Evolutionary conservation across 2,113 vertebrate genomes (phyloP).

Genomic region (Polypterus bichir): DNA sequence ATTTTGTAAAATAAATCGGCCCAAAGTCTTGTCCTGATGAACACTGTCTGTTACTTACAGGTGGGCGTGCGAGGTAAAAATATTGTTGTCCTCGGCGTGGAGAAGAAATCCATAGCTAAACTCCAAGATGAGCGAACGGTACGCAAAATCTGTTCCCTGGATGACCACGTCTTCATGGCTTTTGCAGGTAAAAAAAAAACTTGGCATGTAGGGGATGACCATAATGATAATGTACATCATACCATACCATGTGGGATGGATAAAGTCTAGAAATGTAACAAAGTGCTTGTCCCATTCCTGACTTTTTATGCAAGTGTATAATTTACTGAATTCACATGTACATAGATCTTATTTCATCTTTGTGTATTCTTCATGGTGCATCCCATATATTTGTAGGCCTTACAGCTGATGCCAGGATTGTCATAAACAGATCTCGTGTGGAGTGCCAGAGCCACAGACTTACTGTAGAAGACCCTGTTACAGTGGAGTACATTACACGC

Average conservation of each 20-base stretch:
- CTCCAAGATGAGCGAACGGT: slow-evolving; percentile 76
- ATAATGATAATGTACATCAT: too few species aligned
- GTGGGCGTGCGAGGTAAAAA: slow-evolving; percentile 70
- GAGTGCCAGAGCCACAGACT: slow-evolving; percentile 78
- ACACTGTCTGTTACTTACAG: slow-evolving; percentile 25
- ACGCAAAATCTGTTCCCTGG: slow-evolving; percentile 70
- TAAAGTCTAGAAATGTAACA: too few species aligned
- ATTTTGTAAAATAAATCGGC: not conserved
- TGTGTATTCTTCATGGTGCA: too few species aligned
- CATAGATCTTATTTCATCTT: too few species aligned
- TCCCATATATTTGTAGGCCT: slow-evolving; percentile 38
- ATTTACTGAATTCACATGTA: too few species aligned
- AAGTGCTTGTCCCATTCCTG: too few species aligned
- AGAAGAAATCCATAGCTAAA: slow-evolving; percentile 74
- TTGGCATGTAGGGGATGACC: too few species aligned
- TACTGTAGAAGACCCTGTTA: slow-evolving; percentile 72
- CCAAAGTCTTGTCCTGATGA: not conserved
- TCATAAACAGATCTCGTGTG: slow-evolving; percentile 71
- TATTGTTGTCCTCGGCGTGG: slow-evolving; percentile 72
- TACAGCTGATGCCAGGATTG: slow-evolving; percentile 70
- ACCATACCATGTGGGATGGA: too few species aligned
- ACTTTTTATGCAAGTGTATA: too few species aligned
- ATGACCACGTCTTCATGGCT: slow-evolving; percentile 77
- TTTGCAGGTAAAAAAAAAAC: slow-evolving; percentile 53
- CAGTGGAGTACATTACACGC: slow-evolving; percentile 74